Base-by-base conservation (phyloP, 2,888 invertebrate species). In the Fragum sueziense region DNA sequence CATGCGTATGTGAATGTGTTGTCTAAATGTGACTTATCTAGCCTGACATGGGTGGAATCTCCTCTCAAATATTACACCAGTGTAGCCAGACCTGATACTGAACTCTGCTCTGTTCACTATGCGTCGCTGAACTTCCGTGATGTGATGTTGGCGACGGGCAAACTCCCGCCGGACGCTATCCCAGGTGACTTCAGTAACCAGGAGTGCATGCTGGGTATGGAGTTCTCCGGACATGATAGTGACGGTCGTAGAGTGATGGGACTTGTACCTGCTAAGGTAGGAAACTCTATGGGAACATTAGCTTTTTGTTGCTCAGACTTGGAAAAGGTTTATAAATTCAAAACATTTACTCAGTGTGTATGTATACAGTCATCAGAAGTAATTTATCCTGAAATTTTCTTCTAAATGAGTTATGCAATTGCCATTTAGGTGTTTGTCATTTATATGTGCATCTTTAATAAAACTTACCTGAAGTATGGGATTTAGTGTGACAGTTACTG, bases 101-200 rank as follows among this genome's bases (percentile, higher is more conserved):
- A 96, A 88, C 94, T 97, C 67, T 98, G 98, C 94, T 95, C 95
- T 84, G 98, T 98, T 20, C 97, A 98, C 93, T 98, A 97, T 94
- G 97, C 98, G 1, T 97, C 98, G 54, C 95, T 99, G 80, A 99
- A 99, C 94, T 99, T 99, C 96, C 96, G 99, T 87, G 99, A 99
- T 94, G 96, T 99, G 87, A 99, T 99, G 99, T 94, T 99, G 91
- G 98, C 99, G 34, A 97, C 97, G 31, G 99, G 99, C 88, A 98
- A 99, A 94, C 95, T 99, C 82, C 97, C 99, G 71, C 98, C 98
- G 37, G 99, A 99, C 94, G 98, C 99, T 67, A 95, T 99, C 77
- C 99, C 99, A 20, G 92, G 93, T 4, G 90, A 93, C 86, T 90
- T 94, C 81, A 94, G 94, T 31, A 91, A 93, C 52, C 95, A 97